Evolutionary conservation across 2,888 invertebrate genomes (phyloP).

Genomic region (Conistra vaccinii): DNA sequence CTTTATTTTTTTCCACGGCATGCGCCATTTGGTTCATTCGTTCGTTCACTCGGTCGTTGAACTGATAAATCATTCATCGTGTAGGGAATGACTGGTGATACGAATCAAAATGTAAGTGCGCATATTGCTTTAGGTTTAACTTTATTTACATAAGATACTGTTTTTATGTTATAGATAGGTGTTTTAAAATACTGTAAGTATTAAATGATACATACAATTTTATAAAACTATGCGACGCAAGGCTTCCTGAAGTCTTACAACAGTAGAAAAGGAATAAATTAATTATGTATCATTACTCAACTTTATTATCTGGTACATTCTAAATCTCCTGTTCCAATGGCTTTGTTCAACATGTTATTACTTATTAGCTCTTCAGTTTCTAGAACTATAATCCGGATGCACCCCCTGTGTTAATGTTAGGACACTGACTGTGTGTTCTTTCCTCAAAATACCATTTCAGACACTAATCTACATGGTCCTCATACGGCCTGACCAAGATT

Average conservation of each 20-base stretch:
- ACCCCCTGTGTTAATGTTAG: too few relatives aligned
- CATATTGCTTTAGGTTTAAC: conserved; percentile 34
- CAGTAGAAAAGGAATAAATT: not conserved
- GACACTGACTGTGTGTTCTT: too few relatives aligned
- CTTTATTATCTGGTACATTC: too few relatives aligned
- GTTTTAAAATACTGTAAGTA: not conserved
- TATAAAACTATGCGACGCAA: not conserved
- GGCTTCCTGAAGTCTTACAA: too few relatives aligned
- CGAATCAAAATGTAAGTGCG: conserved; percentile 53
- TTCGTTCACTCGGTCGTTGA: conserved; percentile 65
- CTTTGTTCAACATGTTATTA: not conserved
- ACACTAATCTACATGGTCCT: too few relatives aligned
- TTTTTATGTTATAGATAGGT: not conserved
- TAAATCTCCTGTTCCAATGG: not conserved
- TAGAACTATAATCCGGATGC: not conserved
- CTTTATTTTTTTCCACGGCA: conserved; percentile 65
- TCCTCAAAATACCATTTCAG: too few relatives aligned
- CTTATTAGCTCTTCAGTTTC: not conserved
- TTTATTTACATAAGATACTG: conserved; percentile 9
- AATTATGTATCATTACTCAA: too few relatives aligned
- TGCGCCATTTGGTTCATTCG: conserved; percentile 65
- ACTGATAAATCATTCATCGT: conserved; percentile 72
- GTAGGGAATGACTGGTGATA: conserved; percentile 52
- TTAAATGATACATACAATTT: not conserved
- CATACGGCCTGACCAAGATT: too few relatives aligned